Conservation (phyloP, 2,888 invertebrate species). For the Rhagonycha fulva region DNA sequence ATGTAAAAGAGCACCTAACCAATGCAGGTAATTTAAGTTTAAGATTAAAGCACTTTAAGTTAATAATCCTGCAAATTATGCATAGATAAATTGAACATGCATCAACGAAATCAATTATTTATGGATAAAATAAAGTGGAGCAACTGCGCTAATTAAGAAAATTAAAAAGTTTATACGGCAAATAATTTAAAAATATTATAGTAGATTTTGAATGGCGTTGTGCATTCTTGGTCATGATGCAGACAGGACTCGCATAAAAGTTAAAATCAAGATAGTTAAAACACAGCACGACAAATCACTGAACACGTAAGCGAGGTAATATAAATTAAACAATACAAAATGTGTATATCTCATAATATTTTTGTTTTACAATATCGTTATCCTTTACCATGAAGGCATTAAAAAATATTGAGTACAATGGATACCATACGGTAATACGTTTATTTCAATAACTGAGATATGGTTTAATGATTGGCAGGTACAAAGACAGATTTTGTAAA, state of each 20-base stretch:
- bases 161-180: neutral
- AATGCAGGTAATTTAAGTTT: too few relatives aligned
- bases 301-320: slow-evolving; percentile 44
- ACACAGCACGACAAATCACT: slow-evolving; percentile 48
- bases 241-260: slow-evolving; percentile 30
- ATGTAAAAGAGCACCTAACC: too few relatives aligned
- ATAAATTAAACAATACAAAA: slow-evolving; percentile 46
- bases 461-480: slow-evolving; percentile 44
- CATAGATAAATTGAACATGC: neutral
- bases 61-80: neutral
- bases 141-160: neutral
- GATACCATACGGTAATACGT: neutral
- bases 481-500: slow-evolving; percentile 43
- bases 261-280: slow-evolving; percentile 43
- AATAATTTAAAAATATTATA: neutral
- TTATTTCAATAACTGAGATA: slow-evolving; percentile 23
- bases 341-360: slow-evolving; percentile 15
- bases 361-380: slow-evolving; percentile 10
- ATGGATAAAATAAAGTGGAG: neutral
- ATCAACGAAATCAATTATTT: neutral
- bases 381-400: neutral
- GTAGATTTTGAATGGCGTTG: neutral
- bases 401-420: neutral
- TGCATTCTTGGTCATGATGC: slow-evolving; percentile 6
- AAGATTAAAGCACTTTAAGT: neutral